phyloP scores from a whole-genome alignment of 2,797 vertebrate genomes.

The Microtus californicus region DNA sequence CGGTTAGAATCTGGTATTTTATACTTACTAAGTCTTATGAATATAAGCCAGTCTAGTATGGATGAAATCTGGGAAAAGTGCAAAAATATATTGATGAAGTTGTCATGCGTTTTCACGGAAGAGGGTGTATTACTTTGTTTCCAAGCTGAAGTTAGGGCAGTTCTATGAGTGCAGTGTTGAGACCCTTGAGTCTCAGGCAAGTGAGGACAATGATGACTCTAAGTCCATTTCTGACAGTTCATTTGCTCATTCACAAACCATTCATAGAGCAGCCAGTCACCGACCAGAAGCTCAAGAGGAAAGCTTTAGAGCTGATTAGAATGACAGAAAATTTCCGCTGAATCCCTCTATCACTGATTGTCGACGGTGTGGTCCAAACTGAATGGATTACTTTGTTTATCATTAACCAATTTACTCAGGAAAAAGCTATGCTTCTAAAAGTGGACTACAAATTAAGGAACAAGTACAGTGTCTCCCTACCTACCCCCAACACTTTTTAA shows the following conservation, averaged over 20 bases:
- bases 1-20: constrained; percentile 72
- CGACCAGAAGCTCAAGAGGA: neutral
- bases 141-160: neutral
- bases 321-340: neutral
- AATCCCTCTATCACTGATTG: neutral
- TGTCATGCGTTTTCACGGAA: constrained; percentile 17
- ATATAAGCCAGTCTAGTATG: constrained; percentile 71
- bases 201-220: neutral
- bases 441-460: neutral
- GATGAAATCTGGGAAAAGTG: constrained; percentile 58
- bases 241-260: neutral
- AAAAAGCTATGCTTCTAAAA: neutral
- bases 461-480: neutral
- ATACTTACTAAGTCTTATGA: constrained; percentile 72
- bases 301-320: neutral
- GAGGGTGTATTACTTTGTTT: neutral
- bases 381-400: constrained; percentile 1
- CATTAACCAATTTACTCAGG: neutral
- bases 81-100: constrained; percentile 40
- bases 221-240: neutral
- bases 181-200: neutral
- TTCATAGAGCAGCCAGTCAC: neutral
- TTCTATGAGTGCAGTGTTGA: neutral
- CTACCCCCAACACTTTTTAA: neutral
- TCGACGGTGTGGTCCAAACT: neutral